Percentiles rank a stretch among this genome's conserved stretches.
phyloP scores from a whole-genome alignment of 2,113 vertebrate genomes.

The Carassius auratus region DNA sequence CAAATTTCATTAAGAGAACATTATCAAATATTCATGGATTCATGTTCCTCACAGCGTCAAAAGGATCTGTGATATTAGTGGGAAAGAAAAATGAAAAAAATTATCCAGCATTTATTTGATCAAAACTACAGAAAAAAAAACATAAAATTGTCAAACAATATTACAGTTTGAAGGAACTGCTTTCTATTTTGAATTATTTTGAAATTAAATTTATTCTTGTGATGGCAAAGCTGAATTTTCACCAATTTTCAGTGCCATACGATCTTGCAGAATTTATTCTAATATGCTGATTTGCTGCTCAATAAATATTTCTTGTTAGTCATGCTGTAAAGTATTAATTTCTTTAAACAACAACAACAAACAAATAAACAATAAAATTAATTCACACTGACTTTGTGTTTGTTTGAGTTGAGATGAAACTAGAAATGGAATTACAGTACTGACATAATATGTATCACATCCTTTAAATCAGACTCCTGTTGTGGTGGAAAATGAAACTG shows the following conservation, averaged over 20 bases:
- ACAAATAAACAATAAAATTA: no score
- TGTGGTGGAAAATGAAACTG: slow-evolving; percentile 81
- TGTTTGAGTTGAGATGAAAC: background rate
- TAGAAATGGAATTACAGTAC: background rate
- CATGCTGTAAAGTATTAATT: no score
- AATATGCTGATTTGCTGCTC: background rate
- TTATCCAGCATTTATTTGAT: background rate
- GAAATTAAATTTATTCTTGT: no score
- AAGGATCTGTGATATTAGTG: slow-evolving; percentile 29
- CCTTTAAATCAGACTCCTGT: slow-evolving; percentile 75
- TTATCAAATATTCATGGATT: slow-evolving; percentile 62
- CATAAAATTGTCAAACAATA: background rate
- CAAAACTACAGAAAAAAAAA: background rate
- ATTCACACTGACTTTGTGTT: background rate
- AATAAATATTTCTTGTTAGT: no score
- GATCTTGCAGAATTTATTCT: background rate
- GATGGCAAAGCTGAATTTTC: no score
- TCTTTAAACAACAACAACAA: no score
- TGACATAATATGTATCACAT: slow-evolving; percentile 1
- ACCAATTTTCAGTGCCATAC: background rate
- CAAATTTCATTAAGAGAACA: slow-evolving; percentile 57
- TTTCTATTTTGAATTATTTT: background rate
- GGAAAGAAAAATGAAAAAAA: background rate
- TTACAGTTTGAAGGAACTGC: background rate
- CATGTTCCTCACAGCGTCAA: slow-evolving; percentile 43